These are phyloP conservation scores for Nasonia longicornis DNA, from an alignment of 1,140 invertebrate genomes.

Conservation along the genomic window DNA sequence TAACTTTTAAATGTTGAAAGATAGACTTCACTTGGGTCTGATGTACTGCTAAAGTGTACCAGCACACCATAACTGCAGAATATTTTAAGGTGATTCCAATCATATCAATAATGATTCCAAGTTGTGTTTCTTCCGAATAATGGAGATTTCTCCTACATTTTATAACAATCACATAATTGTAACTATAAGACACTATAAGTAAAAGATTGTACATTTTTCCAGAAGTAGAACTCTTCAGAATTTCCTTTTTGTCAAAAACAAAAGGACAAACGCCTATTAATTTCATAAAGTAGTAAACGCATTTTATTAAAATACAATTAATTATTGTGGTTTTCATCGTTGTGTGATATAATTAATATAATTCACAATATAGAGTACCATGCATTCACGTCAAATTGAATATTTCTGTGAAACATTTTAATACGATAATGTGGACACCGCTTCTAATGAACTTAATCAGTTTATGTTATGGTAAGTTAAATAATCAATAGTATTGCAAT, in stretches of 20 bases:
- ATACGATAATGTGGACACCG: not conserved
- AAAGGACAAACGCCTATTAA: constrained; percentile 20
- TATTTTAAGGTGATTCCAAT: not conserved
- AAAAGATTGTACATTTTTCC: not conserved
- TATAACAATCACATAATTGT: not conserved
- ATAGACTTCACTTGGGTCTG: not conserved
- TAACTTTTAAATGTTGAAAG: not conserved
- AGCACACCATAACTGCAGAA: not conserved
- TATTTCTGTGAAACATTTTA: not conserved
- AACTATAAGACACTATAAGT: not conserved
- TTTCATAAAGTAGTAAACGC: constrained; percentile 8
- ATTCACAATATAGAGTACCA: no score
- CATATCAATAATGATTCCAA: not conserved
- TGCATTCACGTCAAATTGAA: not conserved
- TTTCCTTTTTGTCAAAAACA: not conserved
- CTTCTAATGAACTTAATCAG: not conserved
- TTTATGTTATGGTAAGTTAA: not conserved
- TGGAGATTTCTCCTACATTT: not conserved
- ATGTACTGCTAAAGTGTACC: not conserved
- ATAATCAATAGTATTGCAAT: no score
- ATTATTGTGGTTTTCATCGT: not conserved
- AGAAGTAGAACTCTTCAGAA: not conserved
- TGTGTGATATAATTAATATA: not conserved
- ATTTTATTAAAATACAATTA: not conserved
- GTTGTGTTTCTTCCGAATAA: not conserved